These are phyloP conservation scores for Achlya flavicornis DNA, from an alignment of 2,888 invertebrate genomes.

Conservation along the genomic window DNA sequence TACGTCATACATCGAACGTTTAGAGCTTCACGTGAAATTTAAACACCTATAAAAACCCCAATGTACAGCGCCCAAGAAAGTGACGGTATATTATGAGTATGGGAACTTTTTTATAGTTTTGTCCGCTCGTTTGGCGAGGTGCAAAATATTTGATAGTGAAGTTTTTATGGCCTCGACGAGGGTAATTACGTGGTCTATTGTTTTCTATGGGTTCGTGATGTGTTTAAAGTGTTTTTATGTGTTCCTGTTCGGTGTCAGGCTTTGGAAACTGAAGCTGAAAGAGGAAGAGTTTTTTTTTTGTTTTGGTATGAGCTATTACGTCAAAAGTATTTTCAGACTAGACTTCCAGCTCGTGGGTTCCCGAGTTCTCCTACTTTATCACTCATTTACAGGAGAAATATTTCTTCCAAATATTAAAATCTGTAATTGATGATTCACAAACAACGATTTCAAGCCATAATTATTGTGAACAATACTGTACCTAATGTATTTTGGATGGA, in stretches of 20 bases:
- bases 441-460: too few relatives aligned
- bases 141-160: conserved; percentile 74
- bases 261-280: background rate
- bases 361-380: too few relatives aligned
- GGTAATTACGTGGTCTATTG: conserved; percentile 69
- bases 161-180: conserved; percentile 58
- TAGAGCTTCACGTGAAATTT: conserved; percentile 33
- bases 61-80: conserved; percentile 24
- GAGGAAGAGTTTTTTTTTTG: background rate
- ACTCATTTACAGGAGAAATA: too few relatives aligned
- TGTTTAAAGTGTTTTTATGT: background rate
- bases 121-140: conserved; percentile 49
- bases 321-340: too few relatives aligned
- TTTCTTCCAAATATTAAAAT: too few relatives aligned
- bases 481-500: too few relatives aligned
- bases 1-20: conserved; percentile 46
- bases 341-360: too few relatives aligned
- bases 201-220: conserved; percentile 40
- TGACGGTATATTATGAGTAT: conserved; percentile 22
- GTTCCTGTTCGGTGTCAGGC: background rate
- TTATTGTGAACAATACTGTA: too few relatives aligned
- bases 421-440: too few relatives aligned
- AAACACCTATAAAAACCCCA: conserved; percentile 24
- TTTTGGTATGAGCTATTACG: too few relatives aligned
- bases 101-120: conserved; percentile 40